Conservation (phyloP, 2,797 vertebrate species). For the Loriculus beryllinus region DNA sequence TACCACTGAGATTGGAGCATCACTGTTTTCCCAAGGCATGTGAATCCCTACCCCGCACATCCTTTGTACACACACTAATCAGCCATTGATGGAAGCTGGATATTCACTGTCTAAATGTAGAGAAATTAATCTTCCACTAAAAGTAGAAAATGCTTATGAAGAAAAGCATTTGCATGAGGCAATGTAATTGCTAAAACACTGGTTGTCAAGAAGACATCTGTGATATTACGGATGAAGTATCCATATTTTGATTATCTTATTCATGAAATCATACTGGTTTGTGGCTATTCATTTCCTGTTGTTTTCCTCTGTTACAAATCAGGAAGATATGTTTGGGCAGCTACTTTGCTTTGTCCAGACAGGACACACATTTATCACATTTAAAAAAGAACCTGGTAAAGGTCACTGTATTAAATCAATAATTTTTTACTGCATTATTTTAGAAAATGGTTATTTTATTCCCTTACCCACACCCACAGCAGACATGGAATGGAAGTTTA, state of each 20-base stretch:
- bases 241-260: constrained; percentile 67
- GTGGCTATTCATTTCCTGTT: constrained; percentile 57
- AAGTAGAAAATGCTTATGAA: constrained; percentile 32
- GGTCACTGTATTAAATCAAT: constrained; percentile 28
- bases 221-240: background rate
- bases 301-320: constrained; percentile 43
- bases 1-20: background rate
- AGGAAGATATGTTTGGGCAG: constrained; percentile 39
- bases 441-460: background rate
- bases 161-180: constrained; percentile 47
- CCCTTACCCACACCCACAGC: background rate
- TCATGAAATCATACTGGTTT: constrained; percentile 58
- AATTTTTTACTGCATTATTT: background rate
- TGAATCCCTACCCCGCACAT: background rate
- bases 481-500: background rate
- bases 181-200: constrained; percentile 50
- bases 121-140: constrained; percentile 31
- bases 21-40: background rate
- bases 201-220: constrained; percentile 56
- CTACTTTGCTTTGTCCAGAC: constrained; percentile 13
- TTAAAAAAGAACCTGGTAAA: constrained; percentile 21
- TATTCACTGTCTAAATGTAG: constrained; percentile 27
- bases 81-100: background rate
- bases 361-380: constrained; percentile 52
- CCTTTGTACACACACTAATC: background rate